A percentile compares a stretch with the other conserved stretches of the same genome.
phyloP scores from a whole-genome alignment of 2,113 vertebrate species.

The Nerophis lumbriciformis region DNA sequence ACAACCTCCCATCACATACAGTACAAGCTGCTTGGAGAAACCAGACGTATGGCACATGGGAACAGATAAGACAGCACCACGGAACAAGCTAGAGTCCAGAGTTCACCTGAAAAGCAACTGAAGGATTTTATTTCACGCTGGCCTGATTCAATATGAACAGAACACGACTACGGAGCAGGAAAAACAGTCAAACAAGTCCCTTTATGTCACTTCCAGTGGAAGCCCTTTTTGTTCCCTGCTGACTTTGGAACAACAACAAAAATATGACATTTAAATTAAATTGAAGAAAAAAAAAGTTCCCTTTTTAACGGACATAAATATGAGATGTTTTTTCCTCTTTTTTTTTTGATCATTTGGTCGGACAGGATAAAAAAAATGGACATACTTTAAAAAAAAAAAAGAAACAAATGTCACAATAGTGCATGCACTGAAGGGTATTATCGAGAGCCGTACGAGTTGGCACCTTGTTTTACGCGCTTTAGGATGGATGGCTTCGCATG shows the following conservation, averaged over 20 bases:
- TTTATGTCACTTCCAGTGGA: constrained; percentile 17
- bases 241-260: too few relatives aligned
- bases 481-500: too few relatives aligned
- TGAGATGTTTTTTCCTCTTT: constrained; percentile 2
- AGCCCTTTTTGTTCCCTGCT: constrained; percentile 5
- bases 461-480: too few relatives aligned
- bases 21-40: constrained; percentile 48
- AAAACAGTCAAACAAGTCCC: constrained; percentile 18
- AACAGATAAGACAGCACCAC: not conserved
- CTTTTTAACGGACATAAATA: constrained; percentile 24
- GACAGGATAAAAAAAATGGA: constrained; percentile 6
- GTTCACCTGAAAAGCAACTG: not conserved
- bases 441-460: too few relatives aligned
- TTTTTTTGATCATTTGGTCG: constrained; percentile 17
- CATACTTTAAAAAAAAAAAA: not conserved
- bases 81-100: not conserved
- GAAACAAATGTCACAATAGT: not conserved
- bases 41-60: constrained; percentile 48
- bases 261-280: too few relatives aligned
- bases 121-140: not conserved
- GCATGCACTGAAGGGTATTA: not conserved
- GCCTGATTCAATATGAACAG: constrained; percentile 45
- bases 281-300: constrained; percentile 26
- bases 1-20: not conserved
- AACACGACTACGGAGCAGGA: constrained; percentile 10